These are phyloP conservation scores for Hyles vespertilio DNA, from an alignment of 1,140 invertebrate genomes.

Conservation along the genomic window DNA sequence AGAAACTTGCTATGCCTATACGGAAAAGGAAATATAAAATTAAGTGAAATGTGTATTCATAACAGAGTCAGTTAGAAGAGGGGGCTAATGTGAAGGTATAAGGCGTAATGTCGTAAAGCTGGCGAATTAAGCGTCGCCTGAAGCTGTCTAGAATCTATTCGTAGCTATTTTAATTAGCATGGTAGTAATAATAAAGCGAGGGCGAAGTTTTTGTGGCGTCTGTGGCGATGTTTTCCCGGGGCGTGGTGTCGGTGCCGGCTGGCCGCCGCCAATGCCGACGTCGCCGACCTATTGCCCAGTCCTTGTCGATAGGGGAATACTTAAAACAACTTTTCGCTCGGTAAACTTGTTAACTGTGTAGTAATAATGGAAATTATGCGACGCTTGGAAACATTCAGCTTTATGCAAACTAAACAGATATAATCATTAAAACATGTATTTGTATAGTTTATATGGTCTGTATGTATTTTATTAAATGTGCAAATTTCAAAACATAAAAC, in stretches of 20 bases:
- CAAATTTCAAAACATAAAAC: no score
- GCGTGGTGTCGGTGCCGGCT: slow-evolving; percentile 26
- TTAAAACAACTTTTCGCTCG: no score
- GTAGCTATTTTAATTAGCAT: slow-evolving; percentile 72
- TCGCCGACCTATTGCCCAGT: slow-evolving; percentile 10
- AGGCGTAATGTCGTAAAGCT: slow-evolving; percentile 70
- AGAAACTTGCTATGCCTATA: slow-evolving; percentile 12
- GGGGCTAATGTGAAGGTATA: slow-evolving; percentile 68
- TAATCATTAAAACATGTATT: no score
- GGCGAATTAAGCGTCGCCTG: slow-evolving; percentile 63
- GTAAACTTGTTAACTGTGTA: no score
- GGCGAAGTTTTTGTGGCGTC: slow-evolving; percentile 63
- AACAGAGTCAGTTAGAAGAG: slow-evolving; percentile 48
- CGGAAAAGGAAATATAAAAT: slow-evolving; percentile 25
- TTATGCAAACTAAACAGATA: no score
- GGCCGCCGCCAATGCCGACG: slow-evolving; percentile 27
- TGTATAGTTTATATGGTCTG: no score
- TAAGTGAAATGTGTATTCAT: slow-evolving; percentile 47
- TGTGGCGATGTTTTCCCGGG: slow-evolving; percentile 46
- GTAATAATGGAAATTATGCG: no score
- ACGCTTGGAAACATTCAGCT: no score
- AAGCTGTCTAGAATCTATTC: slow-evolving; percentile 69
- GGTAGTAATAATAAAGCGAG: slow-evolving; percentile 60
- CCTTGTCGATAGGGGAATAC: no score
- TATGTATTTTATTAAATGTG: no score